Conservation (phyloP, 2,888 invertebrate genomes). For the Hofmannophila pseudospretella region DNA sequence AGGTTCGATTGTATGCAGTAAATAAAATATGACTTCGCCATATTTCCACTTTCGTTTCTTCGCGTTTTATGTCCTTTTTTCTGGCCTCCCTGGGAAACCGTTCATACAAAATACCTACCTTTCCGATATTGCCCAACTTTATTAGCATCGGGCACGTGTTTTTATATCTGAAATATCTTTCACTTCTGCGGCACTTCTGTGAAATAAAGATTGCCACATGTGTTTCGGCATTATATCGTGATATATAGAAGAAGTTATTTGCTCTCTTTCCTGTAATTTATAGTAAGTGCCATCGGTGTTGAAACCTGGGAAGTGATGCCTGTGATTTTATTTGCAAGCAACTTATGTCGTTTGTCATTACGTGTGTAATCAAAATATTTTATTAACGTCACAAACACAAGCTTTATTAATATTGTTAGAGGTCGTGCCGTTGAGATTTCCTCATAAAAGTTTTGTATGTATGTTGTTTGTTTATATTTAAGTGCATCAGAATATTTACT, state of each 20-base stretch:
- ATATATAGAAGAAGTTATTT: conserved; percentile 50
- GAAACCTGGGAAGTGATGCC: conserved; percentile 27
- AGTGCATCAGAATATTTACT: too few relatives aligned
- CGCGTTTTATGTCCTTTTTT: conserved; percentile 70
- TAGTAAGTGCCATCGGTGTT: conserved; percentile 36
- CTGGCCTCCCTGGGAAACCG: conserved; percentile 64
- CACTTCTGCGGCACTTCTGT: conserved; percentile 55
- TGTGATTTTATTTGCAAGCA: conserved; percentile 38
- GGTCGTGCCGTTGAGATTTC: not conserved
- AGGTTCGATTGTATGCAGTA: conserved; percentile 76
- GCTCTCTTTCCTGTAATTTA: conserved; percentile 48
- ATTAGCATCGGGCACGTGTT: conserved; percentile 73
- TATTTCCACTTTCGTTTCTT: conserved; percentile 74
- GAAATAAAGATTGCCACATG: conserved; percentile 62
- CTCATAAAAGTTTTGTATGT: not conserved
- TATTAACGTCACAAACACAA: conserved; percentile 10
- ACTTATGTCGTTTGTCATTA: conserved; percentile 32
- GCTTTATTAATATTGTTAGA: conserved; percentile 6
- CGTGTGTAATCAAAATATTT: conserved; percentile 18
- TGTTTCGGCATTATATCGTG: conserved; percentile 51
- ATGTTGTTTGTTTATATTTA: not conserved
- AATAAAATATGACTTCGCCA: conserved; percentile 77
- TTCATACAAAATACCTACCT: conserved; percentile 74
- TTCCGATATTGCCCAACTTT: conserved; percentile 72
- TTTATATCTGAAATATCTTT: conserved; percentile 70